Conservation (phyloP, 37 sponge, comb jelly and placozoan genomes). For the Amphimedon queenslandica region DNA sequence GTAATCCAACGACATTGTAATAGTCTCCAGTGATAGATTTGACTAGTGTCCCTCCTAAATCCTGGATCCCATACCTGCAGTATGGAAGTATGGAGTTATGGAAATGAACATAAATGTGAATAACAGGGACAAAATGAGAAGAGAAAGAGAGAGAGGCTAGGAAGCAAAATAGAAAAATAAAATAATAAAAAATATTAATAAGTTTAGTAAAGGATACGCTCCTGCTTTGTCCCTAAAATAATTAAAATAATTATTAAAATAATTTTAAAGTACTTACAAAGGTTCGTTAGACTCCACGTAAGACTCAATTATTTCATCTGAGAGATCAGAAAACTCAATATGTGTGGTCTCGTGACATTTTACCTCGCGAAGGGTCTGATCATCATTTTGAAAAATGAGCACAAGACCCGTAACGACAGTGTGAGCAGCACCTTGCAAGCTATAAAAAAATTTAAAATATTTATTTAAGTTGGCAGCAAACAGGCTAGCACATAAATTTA, state of each 20-base stretch:
- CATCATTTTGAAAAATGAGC: conserved; percentile 12
- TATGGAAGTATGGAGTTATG: background rate
- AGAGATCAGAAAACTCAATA: conserved; percentile 61
- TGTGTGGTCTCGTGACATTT: conserved; percentile 70
- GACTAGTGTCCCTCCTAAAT: conserved; percentile 80
- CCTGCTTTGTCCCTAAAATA: conserved; percentile 83
- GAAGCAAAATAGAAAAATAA: background rate
- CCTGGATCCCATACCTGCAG: conserved; percentile 85
- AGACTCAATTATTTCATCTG: conserved; percentile 44
- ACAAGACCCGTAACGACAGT: conserved; percentile 76
- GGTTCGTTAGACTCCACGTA: conserved; percentile 88
- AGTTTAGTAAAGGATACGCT: conserved; percentile 45
- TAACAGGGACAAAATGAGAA: too few species aligned
- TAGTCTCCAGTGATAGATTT: conserved; percentile 77
- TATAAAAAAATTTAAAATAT: too few species aligned
- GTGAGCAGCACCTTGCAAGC: conserved; percentile 77
- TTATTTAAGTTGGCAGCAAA: too few species aligned
- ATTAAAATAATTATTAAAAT: background rate
- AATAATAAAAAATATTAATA: background rate
- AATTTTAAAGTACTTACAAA: conserved; percentile 40
- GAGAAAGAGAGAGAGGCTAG: too few species aligned
- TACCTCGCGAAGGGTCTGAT: background rate
- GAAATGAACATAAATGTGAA: background rate
- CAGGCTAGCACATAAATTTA: too few species aligned
- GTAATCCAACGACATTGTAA: conserved; percentile 91